Evolutionary conservation across 2,888 invertebrate species (phyloP).

Genomic region (Nephrotoma flavescens): DNA sequence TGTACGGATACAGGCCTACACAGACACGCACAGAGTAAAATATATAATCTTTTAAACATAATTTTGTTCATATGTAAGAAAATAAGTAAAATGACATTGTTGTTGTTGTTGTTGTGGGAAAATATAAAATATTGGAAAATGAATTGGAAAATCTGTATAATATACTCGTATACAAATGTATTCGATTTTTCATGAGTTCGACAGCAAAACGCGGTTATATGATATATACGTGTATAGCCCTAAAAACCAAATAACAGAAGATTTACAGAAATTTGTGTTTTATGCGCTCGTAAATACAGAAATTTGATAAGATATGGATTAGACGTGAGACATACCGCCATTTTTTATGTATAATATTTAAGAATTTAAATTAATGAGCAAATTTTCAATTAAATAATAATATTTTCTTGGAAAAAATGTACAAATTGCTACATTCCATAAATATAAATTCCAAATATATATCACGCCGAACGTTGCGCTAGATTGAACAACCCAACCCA

Average conservation of each 20-base stretch:
- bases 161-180: neutral
- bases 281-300: neutral
- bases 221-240: neutral
- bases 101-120: neutral
- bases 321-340: neutral
- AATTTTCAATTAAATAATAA: neutral
- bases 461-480: neutral
- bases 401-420: neutral
- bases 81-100: neutral
- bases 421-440: neutral
- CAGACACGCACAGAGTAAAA: neutral
- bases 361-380: neutral
- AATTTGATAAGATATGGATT: neutral
- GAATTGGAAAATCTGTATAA: neutral
- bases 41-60: neutral
- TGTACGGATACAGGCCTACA: neutral
- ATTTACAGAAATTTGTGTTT: neutral
- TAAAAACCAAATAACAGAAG: neutral
- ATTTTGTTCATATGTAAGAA: neutral
- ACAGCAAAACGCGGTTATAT: neutral
- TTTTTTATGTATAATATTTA: neutral
- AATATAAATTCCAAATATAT: neutral
- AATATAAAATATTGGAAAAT: neutral
- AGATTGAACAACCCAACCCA: too few relatives aligned
- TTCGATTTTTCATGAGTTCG: neutral